phyloP scores from a whole-genome alignment of 2,797 vertebrate genomes.

The Sardinella longiceps region DNA sequence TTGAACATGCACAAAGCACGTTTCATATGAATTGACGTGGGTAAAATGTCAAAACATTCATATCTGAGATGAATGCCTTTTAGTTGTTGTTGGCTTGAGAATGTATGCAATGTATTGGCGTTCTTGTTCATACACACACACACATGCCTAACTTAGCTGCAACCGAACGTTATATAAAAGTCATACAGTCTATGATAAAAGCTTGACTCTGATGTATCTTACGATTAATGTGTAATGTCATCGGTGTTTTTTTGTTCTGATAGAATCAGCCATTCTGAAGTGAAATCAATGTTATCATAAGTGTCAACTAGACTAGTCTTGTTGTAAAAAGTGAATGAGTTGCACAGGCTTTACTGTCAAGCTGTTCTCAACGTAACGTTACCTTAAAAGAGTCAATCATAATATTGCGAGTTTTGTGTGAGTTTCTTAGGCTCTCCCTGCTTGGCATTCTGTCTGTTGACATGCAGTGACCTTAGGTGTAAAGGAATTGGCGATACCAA shows the following conservation, averaged over 20 bases:
- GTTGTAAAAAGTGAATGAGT: neutral
- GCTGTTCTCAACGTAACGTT: too few species aligned
- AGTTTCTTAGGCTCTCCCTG: too few species aligned
- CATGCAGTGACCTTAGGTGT: too few species aligned
- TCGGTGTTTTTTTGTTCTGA: too few species aligned
- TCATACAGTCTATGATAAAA: too few species aligned
- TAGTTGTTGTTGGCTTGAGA: neutral
- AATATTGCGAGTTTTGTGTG: neutral
- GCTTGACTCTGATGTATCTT: neutral
- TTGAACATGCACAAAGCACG: too few species aligned
- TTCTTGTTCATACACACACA: neutral
- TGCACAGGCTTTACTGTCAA: neutral
- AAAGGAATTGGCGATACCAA: neutral
- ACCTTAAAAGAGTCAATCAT: neutral
- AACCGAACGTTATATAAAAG: neutral
- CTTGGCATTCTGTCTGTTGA: too few species aligned
- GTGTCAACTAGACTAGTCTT: neutral
- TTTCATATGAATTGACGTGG: neutral
- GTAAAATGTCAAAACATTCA: neutral
- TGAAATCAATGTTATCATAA: neutral
- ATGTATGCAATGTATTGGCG: neutral
- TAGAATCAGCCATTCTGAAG: neutral
- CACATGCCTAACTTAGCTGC: neutral
- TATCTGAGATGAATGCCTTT: neutral
- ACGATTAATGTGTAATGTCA: neutral